These are phyloP conservation scores for Tuta absoluta DNA, from an alignment of 2,888 invertebrate species.

Conservation along the genomic window DNA sequence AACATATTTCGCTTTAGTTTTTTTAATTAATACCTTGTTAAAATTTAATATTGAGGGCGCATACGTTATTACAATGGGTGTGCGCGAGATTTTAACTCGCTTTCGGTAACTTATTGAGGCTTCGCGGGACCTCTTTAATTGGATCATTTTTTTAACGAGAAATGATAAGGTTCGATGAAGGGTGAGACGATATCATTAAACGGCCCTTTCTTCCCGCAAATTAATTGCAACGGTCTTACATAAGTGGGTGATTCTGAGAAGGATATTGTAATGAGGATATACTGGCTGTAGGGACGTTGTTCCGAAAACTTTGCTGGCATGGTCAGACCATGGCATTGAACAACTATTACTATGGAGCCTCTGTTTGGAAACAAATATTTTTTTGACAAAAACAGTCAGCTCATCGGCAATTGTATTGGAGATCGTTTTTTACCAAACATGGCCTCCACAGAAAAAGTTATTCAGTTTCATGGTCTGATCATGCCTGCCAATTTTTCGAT, in stretches of 20 bases:
- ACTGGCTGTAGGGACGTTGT: too few relatives aligned
- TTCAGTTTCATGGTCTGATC: too few relatives aligned
- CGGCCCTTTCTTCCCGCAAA: conserved; percentile 52
- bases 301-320: too few relatives aligned
- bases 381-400: too few relatives aligned
- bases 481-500: too few relatives aligned
- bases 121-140: conserved; percentile 67
- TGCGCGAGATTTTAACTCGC: conserved; percentile 75
- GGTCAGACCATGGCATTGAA: too few relatives aligned
- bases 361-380: too few relatives aligned
- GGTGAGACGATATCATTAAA: conserved; percentile 59
- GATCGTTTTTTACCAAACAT: too few relatives aligned
- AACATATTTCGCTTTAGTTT: conserved; percentile 80
- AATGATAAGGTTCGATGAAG: conserved; percentile 69
- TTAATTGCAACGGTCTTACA: conserved; percentile 41
- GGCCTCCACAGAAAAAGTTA: too few relatives aligned
- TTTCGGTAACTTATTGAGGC: conserved; percentile 76
- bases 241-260: conserved; percentile 26
- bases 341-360: too few relatives aligned
- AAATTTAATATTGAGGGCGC: conserved; percentile 81
- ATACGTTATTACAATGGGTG: conserved; percentile 81
- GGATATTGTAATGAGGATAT: conserved; percentile 23
- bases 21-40: conserved; percentile 82
- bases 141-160: conserved; percentile 79
- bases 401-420: too few relatives aligned